Conservation (phyloP, 2,888 invertebrate species). For the Carpatolechia fugitivella region DNA sequence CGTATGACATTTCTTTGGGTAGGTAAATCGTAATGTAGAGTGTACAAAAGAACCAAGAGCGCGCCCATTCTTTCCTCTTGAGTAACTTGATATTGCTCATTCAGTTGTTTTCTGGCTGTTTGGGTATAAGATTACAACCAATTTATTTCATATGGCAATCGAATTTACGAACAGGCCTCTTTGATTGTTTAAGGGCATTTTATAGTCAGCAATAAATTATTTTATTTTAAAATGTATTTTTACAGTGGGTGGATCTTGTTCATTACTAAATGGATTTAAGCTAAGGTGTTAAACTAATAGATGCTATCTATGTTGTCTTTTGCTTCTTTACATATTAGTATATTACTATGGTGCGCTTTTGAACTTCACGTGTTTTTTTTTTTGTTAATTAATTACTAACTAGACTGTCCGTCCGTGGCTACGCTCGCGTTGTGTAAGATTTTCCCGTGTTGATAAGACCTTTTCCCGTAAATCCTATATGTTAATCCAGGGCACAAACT, state of each 20-base stretch:
- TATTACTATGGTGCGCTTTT: too few relatives aligned
- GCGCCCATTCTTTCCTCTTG: constrained; percentile 57
- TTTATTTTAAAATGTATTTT: constrained; percentile 30
- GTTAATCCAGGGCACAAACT: too few relatives aligned
- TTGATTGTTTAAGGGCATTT: constrained; percentile 54
- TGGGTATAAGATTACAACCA: constrained; percentile 78
- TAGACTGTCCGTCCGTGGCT: too few relatives aligned
- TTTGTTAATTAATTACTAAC: too few relatives aligned
- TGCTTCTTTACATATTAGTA: too few relatives aligned
- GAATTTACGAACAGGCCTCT: constrained; percentile 62
- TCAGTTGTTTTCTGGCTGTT: constrained; percentile 75
- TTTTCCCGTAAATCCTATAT: too few relatives aligned
- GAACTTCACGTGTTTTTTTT: too few relatives aligned
- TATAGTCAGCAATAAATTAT: constrained; percentile 47
- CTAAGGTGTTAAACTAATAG: too few relatives aligned
- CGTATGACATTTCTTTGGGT: constrained; percentile 47
- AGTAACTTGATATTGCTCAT: constrained; percentile 74
- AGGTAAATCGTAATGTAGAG: constrained; percentile 38
- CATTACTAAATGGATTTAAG: background rate
- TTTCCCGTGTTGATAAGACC: too few relatives aligned
- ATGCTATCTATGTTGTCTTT: too few relatives aligned
- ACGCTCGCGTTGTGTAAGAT: too few relatives aligned
- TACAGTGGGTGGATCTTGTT: background rate
- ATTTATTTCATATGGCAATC: constrained; percentile 75
- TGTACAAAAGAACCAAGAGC: constrained; percentile 56